A percentile compares a stretch with the other conserved stretches of the same genome.
Evolutionary conservation across 2,888 invertebrate genomes (phyloP).

Genomic region (Drosophila birchii): DNA sequence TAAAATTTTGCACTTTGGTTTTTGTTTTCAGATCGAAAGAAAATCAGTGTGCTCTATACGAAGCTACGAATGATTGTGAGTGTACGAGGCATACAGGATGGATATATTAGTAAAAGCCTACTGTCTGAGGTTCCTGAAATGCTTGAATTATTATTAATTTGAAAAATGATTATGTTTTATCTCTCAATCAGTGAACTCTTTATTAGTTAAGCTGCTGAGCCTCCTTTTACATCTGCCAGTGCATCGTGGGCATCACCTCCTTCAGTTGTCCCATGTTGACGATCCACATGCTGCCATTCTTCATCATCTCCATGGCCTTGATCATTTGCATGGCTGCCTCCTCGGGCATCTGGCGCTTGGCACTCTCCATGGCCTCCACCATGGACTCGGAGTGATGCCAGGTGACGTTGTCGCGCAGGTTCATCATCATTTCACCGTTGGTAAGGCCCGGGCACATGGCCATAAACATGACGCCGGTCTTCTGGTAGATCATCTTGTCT

Average conservation of each 20-base stretch:
- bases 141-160: neutral
- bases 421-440: conserved; percentile 80
- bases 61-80: neutral
- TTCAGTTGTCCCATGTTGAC: conserved; percentile 77
- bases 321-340: conserved; percentile 79
- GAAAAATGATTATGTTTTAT: neutral
- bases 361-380: conserved; percentile 70
- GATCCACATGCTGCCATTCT: conserved; percentile 83
- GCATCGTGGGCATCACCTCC: conserved; percentile 74
- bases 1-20: neutral
- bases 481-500: conserved; percentile 70
- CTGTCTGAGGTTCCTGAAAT: neutral
- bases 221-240: conserved; percentile 73
- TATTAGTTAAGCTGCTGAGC: neutral
- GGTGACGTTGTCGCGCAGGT: conserved; percentile 79
- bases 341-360: conserved; percentile 81
- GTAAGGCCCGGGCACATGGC: conserved; percentile 82
- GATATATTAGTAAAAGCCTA: neutral
- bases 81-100: no score
- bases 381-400: conserved; percentile 74
- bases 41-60: neutral
- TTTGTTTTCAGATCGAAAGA: neutral
- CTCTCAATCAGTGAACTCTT: conserved; percentile 5
- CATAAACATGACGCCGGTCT: conserved; percentile 81
- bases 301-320: conserved; percentile 79